Base-by-base conservation (phyloP, 2,797 vertebrate species). In the Acanthurus lineatus region DNA sequence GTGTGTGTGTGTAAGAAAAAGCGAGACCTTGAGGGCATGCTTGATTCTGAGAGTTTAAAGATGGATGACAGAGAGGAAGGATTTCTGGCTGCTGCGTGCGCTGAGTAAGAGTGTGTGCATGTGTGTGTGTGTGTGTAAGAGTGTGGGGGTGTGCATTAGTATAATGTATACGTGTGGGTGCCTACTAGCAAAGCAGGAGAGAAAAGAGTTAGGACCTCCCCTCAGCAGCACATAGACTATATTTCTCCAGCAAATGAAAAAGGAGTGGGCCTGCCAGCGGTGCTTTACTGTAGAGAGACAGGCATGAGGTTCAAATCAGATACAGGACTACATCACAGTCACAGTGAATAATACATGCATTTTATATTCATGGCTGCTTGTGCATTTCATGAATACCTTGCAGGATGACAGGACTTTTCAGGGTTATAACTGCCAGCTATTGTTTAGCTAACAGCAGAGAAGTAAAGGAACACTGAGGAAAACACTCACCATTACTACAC, bases 191-290 rank as follows among this genome's bases (percentile, higher is more conserved):
- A 63, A 73, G 79, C 57, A 73, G 48, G 54, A 56, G 35, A 45
- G 69, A 57, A 69, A 76, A 70, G 64, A 88, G 67, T 69, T 19
- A 78, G 70, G 72, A 73, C 47, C 49, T 60, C 71, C 78, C 64
- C 76, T 58, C 22, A 62, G 79, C 48, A 28, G 49, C 12, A 2
- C 59, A 48, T 42, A 35, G 51, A 64, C 59, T 67, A 74, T 77
- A 85, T 84, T 83, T 87, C 65, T 79, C 59, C 32, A 49, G 66
- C 69, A 87, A 85, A 85, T 86, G 76, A 81, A 89, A 91, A 84
- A 80, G 73, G 67, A 85, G 78, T 73, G 2, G 9, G 10, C 35
- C 83, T 89, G 86, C 82, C 87, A 82, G 59, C 2, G 22, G 77
- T 75, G 79, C 78, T 88, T 89, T 82, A 85, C 69, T 76, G 80